phyloP scores from a whole-genome alignment of 2,113 vertebrate species.

The Andinoacara biseriatus region DNA sequence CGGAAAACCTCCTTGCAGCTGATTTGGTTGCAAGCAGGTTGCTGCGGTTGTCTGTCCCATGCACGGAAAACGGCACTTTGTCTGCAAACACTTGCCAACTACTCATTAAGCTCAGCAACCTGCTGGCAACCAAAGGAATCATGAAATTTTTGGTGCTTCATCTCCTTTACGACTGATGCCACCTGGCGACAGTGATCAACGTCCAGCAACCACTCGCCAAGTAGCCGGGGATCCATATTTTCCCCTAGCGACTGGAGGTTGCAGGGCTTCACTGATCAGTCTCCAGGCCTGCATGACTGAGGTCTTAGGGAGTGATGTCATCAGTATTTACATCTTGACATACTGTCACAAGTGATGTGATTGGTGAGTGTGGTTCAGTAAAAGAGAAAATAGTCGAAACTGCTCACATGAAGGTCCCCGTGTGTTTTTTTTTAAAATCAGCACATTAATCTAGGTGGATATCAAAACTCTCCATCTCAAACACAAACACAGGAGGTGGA shows the following conservation, averaged over 20 bases:
- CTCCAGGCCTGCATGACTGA: background rate
- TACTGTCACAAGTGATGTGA: background rate
- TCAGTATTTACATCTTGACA: background rate
- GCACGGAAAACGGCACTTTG: background rate
- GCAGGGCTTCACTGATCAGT: background rate
- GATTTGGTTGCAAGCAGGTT: background rate
- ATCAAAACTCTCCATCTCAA: background rate
- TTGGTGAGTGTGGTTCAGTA: background rate
- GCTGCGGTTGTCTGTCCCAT: background rate
- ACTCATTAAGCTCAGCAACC: background rate
- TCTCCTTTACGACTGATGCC: background rate
- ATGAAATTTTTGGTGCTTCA: background rate
- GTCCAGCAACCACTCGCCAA: too few species aligned
- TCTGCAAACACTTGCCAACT: background rate
- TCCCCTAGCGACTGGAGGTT: background rate
- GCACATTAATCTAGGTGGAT: background rate
- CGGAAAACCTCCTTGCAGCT: background rate
- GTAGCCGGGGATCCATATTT: background rate
- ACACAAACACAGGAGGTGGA: background rate
- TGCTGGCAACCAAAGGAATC: too few species aligned
- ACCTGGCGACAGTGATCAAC: background rate
- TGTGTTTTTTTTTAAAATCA: background rate
- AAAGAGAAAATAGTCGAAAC: background rate
- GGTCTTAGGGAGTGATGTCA: background rate
- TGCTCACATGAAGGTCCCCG: background rate